Base-by-base conservation (phyloP, 2,797 vertebrate genomes). In the Characodon lateralis region DNA sequence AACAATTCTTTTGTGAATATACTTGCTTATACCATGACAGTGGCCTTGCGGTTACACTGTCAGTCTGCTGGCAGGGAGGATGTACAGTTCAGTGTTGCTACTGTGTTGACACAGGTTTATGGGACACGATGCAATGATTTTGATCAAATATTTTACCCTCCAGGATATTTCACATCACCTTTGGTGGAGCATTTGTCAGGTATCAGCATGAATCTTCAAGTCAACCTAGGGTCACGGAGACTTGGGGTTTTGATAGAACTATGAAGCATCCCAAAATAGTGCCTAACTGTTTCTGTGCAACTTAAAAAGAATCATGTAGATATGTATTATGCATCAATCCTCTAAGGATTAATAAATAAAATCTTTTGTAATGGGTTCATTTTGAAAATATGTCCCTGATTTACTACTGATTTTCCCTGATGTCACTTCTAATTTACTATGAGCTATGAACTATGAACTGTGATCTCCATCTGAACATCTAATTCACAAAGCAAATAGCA, bases 131-230 rank as follows among this genome's bases (percentile, higher is more conserved):
- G 28, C 24, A 28, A 1, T 26, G n/a, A 16, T 46, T 26, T 58
- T 63, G 31, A 10, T 50, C 3, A 63, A 50, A 65, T 63, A 48
- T 46, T 74, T 77, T 39, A 66, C 53, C 41, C 26, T 1, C 53
- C 41, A 48, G 59, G 28, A 51, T 55, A 46, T 73, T 61, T 61
- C 43, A 55, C 63, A 66, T 53, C 61, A 53, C 9, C 20, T 59
- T 22, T 75, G 66, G 80, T 79, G 70, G 81, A 77, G 68, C 41
- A 13, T 80, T 78, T 83, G 72, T 73, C 73, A 78, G 72, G 51
- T 72, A 80, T 80, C 82, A 78, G 76, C 85, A 73, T 70, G 10
- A 46, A 68, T 90, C 88, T 77, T 89, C 87, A 88, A 81, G 85
- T 83, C 88, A 91, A 88, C 90, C 83, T 78, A 46, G 74, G 70